Evolutionary conservation across 2,113 vertebrate genomes (phyloP), one percentile per base, ranked within the genome.

Genomic region (Brachypodius melanocephalos): DNA sequence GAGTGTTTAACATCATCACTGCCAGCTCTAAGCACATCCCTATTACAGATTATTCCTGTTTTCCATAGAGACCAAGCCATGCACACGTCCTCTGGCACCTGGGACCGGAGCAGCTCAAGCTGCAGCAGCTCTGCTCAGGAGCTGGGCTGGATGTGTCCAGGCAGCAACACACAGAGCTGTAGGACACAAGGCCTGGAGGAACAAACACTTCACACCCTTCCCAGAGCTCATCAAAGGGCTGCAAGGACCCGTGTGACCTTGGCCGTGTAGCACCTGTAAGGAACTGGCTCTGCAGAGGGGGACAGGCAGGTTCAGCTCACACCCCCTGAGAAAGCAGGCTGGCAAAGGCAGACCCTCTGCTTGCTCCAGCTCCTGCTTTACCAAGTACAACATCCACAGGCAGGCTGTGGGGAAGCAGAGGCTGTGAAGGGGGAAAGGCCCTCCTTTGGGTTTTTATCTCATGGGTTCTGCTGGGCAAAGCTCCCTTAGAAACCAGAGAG

Each of bases 71-170:
- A n/a, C 36, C 71, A 79, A 59, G 65, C 46, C 21, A 31, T 0
- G 12, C 0, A 1, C 17, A 42, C 17, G 38, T 85, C 5, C 40
- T 54, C 34, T 59, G 18, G n/a, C 48, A 46, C 16, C 45, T 14
- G 18, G 9, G 5, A 32, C 9, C 1, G 6, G 16, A 10, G 29
- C 11, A 9, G 34, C 12, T 79, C 36, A 55, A 51, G 34, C 57
- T 1, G 1, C 1, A 32, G 51, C 6, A 1, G 80, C 80, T 38
- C 51, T 19, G 52, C 36, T 32, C 0, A 0, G 61, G 62, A 68
- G 76, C 65, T 29, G 26, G 7, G 40, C 77, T 66, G 58, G 74
- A 17, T 24, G 52, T 2, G 5, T 25, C 69, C 38, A 10, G 21
- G 49, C 45, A 79, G 74, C 51, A 74, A 2, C 2, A 5, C 25